Base-by-base conservation (phyloP, 2,888 invertebrate genomes). In the Venusia cambrica region DNA sequence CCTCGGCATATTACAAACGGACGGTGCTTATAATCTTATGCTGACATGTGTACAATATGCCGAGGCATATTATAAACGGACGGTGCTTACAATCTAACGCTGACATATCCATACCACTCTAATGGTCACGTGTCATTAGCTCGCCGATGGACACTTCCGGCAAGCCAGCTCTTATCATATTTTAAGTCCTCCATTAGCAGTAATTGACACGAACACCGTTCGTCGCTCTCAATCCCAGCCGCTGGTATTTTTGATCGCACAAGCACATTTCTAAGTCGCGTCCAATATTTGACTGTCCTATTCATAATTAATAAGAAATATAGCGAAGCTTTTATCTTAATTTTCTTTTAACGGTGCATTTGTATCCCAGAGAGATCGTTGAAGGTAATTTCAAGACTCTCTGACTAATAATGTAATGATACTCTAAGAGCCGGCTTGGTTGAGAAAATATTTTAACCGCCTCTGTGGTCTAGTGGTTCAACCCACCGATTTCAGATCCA, bases 181-280 rank as follows among this genome's bases (percentile, higher is more conserved):
- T 87, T 87, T 83, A 85, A 85, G 84, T 87, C 84, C 80, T 83
- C 84, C 87, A 87, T 87, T 85, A 85, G 80, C 73, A 62, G 68
- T 85, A 84, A 85, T 87, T 87, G 87, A 87, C 85, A 74, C 70
- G 80, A 81, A 87, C 85, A 87, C 73, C 84, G 83, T 87, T 85
- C 77, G 70, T 80, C 87, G 81, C 85, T 87, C 84, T 83, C 76
- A 59, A 73, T 54, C 62, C 66, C 68, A 60, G 62, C 73, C 68
- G 80, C 76, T 78, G 80, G 75, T 78, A 83, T 80, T 20, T 30
- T 30, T 30, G 6, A 24, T 79, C 80, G 78, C 73, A 69, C 75
- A 72, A 80, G 78, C 73, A 80, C 76, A 83, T 81, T 80, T 78
- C 62, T 73, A 74, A 72, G 63, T 69, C 69, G 73, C 62, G 58